Base-by-base conservation (phyloP, 2,113 vertebrate genomes). In the Raphicerus campestris region DNA sequence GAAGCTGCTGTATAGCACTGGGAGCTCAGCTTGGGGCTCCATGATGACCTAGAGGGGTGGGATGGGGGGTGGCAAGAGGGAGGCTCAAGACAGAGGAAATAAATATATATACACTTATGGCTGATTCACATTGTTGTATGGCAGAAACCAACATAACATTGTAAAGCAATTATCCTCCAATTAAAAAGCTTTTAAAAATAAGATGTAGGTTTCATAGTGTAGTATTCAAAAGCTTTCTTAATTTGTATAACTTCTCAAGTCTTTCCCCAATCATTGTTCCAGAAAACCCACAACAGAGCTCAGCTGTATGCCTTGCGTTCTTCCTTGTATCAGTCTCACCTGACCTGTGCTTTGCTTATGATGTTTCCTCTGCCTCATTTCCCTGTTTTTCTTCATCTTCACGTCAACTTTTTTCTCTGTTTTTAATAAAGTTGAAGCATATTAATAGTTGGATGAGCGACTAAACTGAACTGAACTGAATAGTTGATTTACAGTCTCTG, bases 211-310 rank as follows among this genome's bases (percentile, higher is more conserved):
- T 70, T 35, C 9, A 82, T 58, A 89, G 42, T 2, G 15, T 32
- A 61, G 73, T 88, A 51, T 92, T 92, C 16, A 95, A 92, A 97
- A 91, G 28, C 30, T 6, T 91, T 91, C 53, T 51, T 39, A 53
- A 78, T 84, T 22, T 61, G 6, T 11, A 87, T 10, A 3, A 56
- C 1, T 87, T 83, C 42, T 51, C 49, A 61, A 80, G 85, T 78
- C 20, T 81, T 96, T 53, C 51, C 6, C 13, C 94, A 93, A 91
- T 77, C 84, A 35, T 4, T 82, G 10, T 49, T 93, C 15, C 14
- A 89, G 83, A 84, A 82, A 53, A 73, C 26, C 32, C 32, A 63
- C 39, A 75, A 73, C 3, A 87, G 95, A 92, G 11, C 10, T 94
- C 26, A 70, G 30, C 7, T 90, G 14, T 20, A 51, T 5, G 84